These are phyloP conservation scores for Athene noctua DNA, from an alignment of 2,113 vertebrate genomes.

Conservation along the genomic window DNA sequence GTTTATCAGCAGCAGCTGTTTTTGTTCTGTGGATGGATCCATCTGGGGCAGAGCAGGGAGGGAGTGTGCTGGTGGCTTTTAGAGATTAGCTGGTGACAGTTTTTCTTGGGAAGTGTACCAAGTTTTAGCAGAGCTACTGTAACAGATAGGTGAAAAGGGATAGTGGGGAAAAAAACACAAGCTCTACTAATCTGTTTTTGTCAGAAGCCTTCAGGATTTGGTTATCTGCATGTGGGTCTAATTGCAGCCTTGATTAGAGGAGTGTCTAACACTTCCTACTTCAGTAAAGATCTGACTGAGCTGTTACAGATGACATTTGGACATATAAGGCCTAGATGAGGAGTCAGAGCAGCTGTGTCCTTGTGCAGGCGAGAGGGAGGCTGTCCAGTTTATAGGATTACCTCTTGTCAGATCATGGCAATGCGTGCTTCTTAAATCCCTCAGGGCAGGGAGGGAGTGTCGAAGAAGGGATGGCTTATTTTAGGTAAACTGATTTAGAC, in stretches of 20 bases:
- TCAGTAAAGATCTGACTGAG: not conserved
- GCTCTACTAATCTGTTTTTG: not conserved
- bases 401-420: constrained; percentile 47
- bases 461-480: constrained; percentile 16
- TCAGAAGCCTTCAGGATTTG: constrained; percentile 3
- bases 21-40: not conserved
- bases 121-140: not conserved
- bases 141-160: not conserved
- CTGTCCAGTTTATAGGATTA: constrained; percentile 50
- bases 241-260: not conserved
- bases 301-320: not conserved
- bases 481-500: constrained; percentile 50
- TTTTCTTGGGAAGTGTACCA: not conserved
- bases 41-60: not conserved
- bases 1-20: constrained; percentile 60
- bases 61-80: not conserved
- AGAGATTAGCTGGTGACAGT: constrained; percentile 40
- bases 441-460: not conserved
- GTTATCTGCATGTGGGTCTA: not conserved
- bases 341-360: constrained; percentile 54
- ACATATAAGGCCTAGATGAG: not conserved
- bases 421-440: constrained; percentile 48
- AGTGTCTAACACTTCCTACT: not conserved
- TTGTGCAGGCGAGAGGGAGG: constrained; percentile 3
- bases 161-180: not conserved